These are phyloP conservation scores for Epinotia demarniana DNA, from an alignment of 2,888 invertebrate species.

Conservation along the genomic window DNA sequence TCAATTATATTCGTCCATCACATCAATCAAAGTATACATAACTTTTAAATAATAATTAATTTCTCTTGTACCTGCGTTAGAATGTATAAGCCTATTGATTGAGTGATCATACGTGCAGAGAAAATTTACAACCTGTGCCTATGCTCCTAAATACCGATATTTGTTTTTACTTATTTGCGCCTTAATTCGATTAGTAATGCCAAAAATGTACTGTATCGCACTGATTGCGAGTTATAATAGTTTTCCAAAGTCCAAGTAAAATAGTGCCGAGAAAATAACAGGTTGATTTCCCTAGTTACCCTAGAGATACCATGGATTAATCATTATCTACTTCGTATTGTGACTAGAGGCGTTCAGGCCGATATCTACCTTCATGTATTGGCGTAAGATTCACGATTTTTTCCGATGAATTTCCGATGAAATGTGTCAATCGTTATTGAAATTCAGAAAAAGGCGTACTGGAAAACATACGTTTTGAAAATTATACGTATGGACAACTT, in stretches of 20 bases:
- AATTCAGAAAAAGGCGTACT: background rate
- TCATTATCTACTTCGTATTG: no score
- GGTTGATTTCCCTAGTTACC: no score
- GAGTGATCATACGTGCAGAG: slow-evolving; percentile 20
- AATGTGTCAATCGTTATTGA: background rate
- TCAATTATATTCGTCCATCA: slow-evolving; percentile 30
- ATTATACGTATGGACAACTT: background rate
- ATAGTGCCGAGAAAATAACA: no score
- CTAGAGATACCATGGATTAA: no score
- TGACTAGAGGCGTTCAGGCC: background rate
- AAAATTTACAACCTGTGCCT: slow-evolving; percentile 28
- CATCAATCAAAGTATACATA: slow-evolving; percentile 28
- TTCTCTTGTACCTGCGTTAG: slow-evolving; percentile 34
- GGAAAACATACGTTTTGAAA: no score
- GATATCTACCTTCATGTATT: background rate
- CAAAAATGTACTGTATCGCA: no score
- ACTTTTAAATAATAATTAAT: background rate
- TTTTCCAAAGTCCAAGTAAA: no score
- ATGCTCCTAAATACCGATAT: slow-evolving; percentile 12
- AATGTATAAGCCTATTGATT: slow-evolving; percentile 14
- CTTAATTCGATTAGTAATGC: no score
- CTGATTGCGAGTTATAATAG: no score
- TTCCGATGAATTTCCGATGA: no score
- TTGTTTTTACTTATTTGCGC: background rate
- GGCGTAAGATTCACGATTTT: background rate